Evolutionary conservation across 2,888 invertebrate genomes (phyloP), one percentile per base, ranked within the genome.

Genomic region (Baccha elongata): DNA sequence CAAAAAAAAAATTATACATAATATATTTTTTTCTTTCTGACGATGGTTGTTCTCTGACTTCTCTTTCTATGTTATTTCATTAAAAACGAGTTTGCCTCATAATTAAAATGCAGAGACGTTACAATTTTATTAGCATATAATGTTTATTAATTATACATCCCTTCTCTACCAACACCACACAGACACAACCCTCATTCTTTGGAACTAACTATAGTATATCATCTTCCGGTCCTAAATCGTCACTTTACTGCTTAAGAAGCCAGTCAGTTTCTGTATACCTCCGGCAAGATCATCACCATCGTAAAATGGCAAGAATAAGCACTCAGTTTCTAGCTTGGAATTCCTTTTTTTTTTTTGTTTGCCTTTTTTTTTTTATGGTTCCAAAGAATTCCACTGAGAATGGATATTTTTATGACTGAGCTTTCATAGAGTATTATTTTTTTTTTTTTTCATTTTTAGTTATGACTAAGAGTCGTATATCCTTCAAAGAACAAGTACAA

Each of bases 101-200:
- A 84, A 85, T 84, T 84, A 84, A 81, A 85, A 85, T 80, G 72
- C 74, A 73, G 68, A 60, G 72, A 84, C 86, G 86, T 87, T 86
- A 86, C 86, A 86, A 86, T 87, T 87, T 87, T 86, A 87, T 87
- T 86, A 86, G 86, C 86, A 85, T 87, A 85, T 86, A 86, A 87
- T 86, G 85, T 86, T 86, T 86, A 87, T 87, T 87, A 87, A 87
- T 86, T 86, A 85, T 84, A n/a, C n/a, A 85, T 86, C 73, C 86
- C 73, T 71, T 85, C 73, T 23, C 7, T 21, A 40, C 13, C 58
- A 67, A 32, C 58, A 50, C n/a, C 48, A 6, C 37, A 74, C 19
- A 26, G 32, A 23, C 17, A 3, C 42, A 50, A 60, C 19, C 32
- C 50, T 50, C 26, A 26, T 26, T 26, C 6, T 26, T 19, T 32